Conservation (phyloP, 2,113 vertebrate genomes). For the Menura novaehollandiae region DNA sequence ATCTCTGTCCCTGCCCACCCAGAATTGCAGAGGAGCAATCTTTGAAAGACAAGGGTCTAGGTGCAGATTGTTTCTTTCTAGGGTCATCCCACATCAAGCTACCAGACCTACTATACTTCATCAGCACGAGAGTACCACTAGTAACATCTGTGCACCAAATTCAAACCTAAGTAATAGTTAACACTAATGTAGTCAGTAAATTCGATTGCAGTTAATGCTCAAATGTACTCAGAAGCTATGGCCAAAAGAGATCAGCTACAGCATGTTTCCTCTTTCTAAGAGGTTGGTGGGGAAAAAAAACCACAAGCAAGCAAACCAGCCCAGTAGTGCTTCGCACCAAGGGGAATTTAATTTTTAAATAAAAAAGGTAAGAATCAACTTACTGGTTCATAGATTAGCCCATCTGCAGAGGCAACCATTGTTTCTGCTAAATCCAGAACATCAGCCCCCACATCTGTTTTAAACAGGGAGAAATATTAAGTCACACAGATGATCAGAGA, state of each 20-base stretch:
- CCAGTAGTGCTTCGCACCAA: neutral
- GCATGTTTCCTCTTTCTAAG: neutral
- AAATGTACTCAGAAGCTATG: neutral
- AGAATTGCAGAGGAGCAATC: neutral
- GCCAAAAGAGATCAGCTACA: neutral
- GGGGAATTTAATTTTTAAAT: neutral
- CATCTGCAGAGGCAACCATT: conserved; percentile 91
- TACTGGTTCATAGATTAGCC: conserved; percentile 92
- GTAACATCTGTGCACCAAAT: neutral
- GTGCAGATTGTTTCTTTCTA: neutral
- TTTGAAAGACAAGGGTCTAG: neutral
- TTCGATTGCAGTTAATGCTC: neutral
- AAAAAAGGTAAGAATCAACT: conserved; percentile 59
- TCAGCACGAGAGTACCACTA: neutral
- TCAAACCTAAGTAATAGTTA: neutral
- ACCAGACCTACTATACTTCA: neutral
- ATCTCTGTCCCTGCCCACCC: neutral
- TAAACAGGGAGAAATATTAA: neutral
- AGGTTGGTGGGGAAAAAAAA: neutral
- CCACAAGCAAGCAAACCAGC: neutral
- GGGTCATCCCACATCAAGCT: neutral
- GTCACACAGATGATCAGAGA: neutral
- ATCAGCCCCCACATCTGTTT: conserved; percentile 92
- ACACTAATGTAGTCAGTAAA: neutral
- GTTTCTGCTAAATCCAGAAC: conserved; percentile 96